Evolutionary conservation across 2,113 vertebrate genomes (phyloP), one percentile per base, ranked within the genome.

Genomic region (Ariopsis seemanni): DNA sequence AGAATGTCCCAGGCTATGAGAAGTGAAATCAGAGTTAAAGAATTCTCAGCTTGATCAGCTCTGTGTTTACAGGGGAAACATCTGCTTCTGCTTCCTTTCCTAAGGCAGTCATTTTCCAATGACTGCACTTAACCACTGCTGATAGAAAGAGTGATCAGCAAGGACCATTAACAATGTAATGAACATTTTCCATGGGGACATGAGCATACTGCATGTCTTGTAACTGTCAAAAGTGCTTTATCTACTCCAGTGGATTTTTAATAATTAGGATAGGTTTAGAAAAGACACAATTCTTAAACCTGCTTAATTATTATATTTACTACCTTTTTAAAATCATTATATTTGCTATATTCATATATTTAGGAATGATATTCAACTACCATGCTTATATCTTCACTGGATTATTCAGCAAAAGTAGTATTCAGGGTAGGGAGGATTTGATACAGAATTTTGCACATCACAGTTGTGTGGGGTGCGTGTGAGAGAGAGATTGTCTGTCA

Each of bases 41-140:
- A 67, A 69, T 71, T 67, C 63, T 71, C 62, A 81, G 18, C 48
- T 42, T n/a, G 27, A 69, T 81, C 85, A 81, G 62, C 48, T 69
- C 27, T 79, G 20, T 53, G 22, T 86, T 86, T 81, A 34, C 84
- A 58, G 25, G 30, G 78, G 85, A 87, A 86, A 86, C 85, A 86
- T 82, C 85, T 86, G 85, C 53, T 71, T 27, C 65, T 86, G 53
- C 65, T 82, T 81, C 65, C 78, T 82, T 71, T 72, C 62, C 12
- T 86, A 30, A n/a, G 25, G 62, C 10, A 67, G 60, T 67, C 15
- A 7, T 3, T 22, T 71, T 71, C 65, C 85, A 72, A 58, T 62
- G 52, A n/a, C 58, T 42, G 42, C 42, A 42, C 42, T 42, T 42
- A 65, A 62, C 14, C 30, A 75, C 3, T 63, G 34, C 82, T 30